These are phyloP conservation scores for Pterocles gutturalis DNA, from an alignment of 2,113 vertebrate species.

Conservation along the genomic window DNA sequence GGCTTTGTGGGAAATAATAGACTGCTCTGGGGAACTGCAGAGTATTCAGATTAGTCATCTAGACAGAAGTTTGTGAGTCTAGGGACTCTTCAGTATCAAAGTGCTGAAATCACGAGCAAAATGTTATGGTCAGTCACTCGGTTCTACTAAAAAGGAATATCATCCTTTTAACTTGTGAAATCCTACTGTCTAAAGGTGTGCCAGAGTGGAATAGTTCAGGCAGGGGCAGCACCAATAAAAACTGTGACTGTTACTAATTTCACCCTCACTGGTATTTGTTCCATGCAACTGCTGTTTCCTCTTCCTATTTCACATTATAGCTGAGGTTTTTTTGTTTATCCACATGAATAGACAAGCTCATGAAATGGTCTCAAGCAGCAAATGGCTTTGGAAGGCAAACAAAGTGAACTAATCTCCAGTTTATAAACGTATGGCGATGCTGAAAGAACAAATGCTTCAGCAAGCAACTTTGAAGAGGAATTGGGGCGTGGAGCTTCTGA, in stretches of 20 bases:
- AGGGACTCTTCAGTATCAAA: constrained; percentile 53
- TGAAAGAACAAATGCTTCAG: constrained; percentile 65
- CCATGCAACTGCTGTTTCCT: constrained; percentile 29
- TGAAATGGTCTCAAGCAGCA: constrained; percentile 68
- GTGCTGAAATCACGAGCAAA: constrained; percentile 58
- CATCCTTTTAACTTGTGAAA: constrained; percentile 51
- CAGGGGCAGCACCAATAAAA: constrained; percentile 6
- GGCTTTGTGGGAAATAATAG: constrained; percentile 42
- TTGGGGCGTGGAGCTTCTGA: constrained; percentile 24
- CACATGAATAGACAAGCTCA: constrained; percentile 62
- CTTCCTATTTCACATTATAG: constrained; percentile 54
- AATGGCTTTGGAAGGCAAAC: constrained; percentile 70
- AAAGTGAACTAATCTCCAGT: constrained; percentile 73
- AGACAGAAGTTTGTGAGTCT: constrained; percentile 61
- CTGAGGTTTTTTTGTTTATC: constrained; percentile 56
- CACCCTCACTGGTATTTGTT: constrained; percentile 27
- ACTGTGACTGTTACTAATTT: constrained; percentile 39
- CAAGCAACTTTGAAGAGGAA: constrained; percentile 64
- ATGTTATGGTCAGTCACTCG: constrained; percentile 13
- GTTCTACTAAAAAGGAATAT: constrained; percentile 29
- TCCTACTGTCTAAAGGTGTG: constrained; percentile 38
- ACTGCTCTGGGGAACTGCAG: constrained; percentile 49
- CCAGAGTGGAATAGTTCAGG: neutral
- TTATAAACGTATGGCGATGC: constrained; percentile 53
- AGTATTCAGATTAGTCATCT: constrained; percentile 68